Base-by-base conservation (phyloP, 1,140 invertebrate species). In the Hylaeus anthracinus region DNA sequence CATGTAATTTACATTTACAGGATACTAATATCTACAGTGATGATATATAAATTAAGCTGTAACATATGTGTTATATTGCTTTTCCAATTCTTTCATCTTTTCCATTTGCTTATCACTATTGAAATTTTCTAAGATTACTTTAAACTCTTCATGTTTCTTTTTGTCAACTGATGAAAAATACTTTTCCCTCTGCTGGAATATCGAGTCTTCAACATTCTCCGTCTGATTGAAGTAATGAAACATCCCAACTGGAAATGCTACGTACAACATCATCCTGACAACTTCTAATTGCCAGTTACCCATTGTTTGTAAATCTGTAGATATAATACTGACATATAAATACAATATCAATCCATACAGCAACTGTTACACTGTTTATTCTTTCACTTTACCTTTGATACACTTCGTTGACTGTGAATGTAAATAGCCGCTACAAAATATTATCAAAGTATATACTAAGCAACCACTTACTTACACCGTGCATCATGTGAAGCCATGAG, bases 191-290 rank as follows among this genome's bases (percentile, higher is more conserved):
- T 95, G 95, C 79, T 96, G 94, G 48, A 95, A 95, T 6, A 98
- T 95, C 95, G 95, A 97, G 78, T 97, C 94, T 90, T 98, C 97
- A 91, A 97, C 98, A 88, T 96, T 96, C 64, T 95, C 94, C 6
- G 97, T 96, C 88, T 98, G 96, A 91, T 98, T 98, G 88, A 98
- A 98, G 81, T 96, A 95, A 91, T 98, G 97, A 88, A 98, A 98
- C 12, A 97, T 86, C 4, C 90, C 94, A 5, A 98, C 97, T 0
- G 98, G 98, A 92, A 98, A 98, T 1, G 95, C 93, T 94, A 98
- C 96, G 88, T 98, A 98, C 76, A 98, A 88, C 43, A 95, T 95
- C 97, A 98, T 98, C 93, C 95, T 96, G 15, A 93, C 94, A 9
- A 97, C 94, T 94, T 98, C 97, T 67, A 98, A 91, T 89, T 96